These are phyloP conservation scores for Reticulitermes lucifugus DNA, from an alignment of 2,888 invertebrate species.

Conservation along the genomic window DNA sequence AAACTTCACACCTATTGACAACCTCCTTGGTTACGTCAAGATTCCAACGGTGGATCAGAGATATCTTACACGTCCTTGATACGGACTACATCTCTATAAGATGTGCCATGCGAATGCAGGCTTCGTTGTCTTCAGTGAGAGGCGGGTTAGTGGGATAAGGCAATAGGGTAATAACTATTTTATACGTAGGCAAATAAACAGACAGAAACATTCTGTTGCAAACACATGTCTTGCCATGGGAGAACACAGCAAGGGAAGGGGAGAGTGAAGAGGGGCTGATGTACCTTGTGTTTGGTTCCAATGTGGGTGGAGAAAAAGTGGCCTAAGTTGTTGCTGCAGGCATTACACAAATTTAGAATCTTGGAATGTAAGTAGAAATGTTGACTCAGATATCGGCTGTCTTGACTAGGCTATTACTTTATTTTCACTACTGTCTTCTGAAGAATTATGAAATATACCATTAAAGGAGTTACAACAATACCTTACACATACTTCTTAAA, in stretches of 20 bases:
- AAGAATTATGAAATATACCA: too few relatives aligned
- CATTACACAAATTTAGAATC: background rate
- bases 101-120: background rate
- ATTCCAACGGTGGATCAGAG: background rate
- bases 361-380: background rate
- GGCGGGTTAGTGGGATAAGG: background rate
- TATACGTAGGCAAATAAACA: constrained; percentile 18
- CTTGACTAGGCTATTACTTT: background rate
- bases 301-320: background rate
- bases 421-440: too few relatives aligned
- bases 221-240: background rate
- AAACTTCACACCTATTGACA: background rate
- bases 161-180: constrained; percentile 23
- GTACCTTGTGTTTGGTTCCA: background rate
- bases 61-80: background rate
- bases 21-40: background rate
- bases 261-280: background rate
- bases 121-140: background rate
- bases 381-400: background rate
- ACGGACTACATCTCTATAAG: background rate
- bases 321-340: background rate
- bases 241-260: background rate
- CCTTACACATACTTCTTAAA: too few relatives aligned
- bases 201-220: background rate
- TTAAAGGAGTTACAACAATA: too few relatives aligned